Evolutionary conservation across 2,888 invertebrate genomes (phyloP), one percentile per base, ranked within the genome.

Genomic region (Xiphydria camelus): DNA sequence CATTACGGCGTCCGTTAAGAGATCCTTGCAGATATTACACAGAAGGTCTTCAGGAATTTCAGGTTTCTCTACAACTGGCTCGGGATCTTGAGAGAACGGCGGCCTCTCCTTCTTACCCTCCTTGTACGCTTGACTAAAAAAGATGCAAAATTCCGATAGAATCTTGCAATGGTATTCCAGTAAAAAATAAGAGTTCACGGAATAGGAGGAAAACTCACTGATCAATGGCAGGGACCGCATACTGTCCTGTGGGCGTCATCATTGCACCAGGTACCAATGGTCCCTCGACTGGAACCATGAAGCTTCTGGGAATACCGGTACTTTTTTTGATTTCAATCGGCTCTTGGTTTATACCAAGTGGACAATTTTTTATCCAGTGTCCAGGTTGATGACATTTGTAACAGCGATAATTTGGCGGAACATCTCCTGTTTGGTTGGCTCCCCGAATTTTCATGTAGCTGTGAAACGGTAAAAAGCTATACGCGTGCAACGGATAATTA

Each of bases 351-450:
- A 80, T 79, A 36, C 83, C 84, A 52, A 86, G 77, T 5, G 95
- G 94, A 75, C 99, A 99, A 76, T 95, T 92, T 76, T 92, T 93
- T 57, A 96, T 96, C 94, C 94, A 98, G 77, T 99, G 99, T 1
- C 99, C 99, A 47, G 87, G 84, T 75, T 94, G 89, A 64, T 92
- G 89, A 77, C 99, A 99, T 76, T 92, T 92, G 72, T 89, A 92
- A 77, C 99, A 99, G 36, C 89, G 83, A 77, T 99, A 99, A 68
- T 86, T 88, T n/a, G 88, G 76, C 41, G 96, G 96, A 15, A 96
- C 93, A 61, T 88, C 85, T 19, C 95, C 96, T 62, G 88, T 84
- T 79, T 94, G 93, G 75, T 88, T 89, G 39, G 91, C 89, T 46
- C 91, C 91, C 68, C 90, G 86, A 69, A 92, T 88, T 79, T 90